Base-by-base conservation (phyloP, 2,113 vertebrate species). In the Limnothrissa miodon region DNA sequence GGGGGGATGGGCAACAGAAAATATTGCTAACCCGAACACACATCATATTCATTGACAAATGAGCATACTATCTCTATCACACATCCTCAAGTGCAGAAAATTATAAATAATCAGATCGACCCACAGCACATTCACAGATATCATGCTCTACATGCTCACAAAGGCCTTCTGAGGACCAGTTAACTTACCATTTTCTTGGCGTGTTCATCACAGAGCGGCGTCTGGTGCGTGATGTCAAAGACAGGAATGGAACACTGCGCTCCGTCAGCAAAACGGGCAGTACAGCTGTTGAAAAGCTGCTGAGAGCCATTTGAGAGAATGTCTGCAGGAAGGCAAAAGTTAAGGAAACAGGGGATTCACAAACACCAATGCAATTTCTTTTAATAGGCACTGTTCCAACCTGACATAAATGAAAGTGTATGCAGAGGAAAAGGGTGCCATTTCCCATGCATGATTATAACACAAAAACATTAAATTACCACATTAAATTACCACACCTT, bases 201-300 rank as follows among this genome's bases (percentile, higher is more conserved):
- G 92, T 97, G 96, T 90, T 97, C 96, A 91, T 97, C 96, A 0
- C 96, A 97, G 85, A 97, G 92, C 87, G 96, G 96, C 39, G 96
- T 97, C 92, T 97, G 96, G 91, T 97, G 96, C 56, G 94, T 97
- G 87, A 97, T 95, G 93, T 97, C 96, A 88, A 97, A 97, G 87
- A 97, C 96, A 79, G 96, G 96, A 90, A 97, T 92, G 78, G 96
- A 95, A 85, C 96, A 97, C 90, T 97, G 96, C 45, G 96, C 96
- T 59, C 96, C 96, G 46, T 97, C 96, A 0, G 96, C 96, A 88
- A 97, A 97, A 92, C 93, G 96, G 91, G 96, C 96, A 0, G 96
- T 97, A 86, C 96, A 97, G 88, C 96, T 97, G 79, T 95, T 96
- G 90, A 97, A 97, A 83, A 97, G 95, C 92, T 96, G 96, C 95